Base-by-base conservation (phyloP, 2,888 invertebrate genomes). In the Gastracanthus pulcherrimus region DNA sequence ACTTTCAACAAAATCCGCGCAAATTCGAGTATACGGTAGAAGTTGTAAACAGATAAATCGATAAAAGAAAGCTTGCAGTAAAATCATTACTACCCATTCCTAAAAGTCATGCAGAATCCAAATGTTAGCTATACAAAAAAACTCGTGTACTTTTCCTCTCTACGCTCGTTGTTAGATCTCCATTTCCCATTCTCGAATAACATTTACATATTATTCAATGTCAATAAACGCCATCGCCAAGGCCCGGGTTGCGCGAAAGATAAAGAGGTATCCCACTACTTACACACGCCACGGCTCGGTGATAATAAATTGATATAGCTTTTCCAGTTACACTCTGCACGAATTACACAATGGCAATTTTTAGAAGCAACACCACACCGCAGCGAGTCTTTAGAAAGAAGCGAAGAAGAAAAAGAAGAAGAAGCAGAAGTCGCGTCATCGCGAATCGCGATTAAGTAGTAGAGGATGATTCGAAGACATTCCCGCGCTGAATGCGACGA, bases 241-340 rank as follows among this genome's bases (percentile, higher is more conserved):
- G 60, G 45, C 7, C 34, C 1, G 34, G n/a, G n/a, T n/a, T 1
- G 7, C 16, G 19, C 55, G 26, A 19, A 34, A 45, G 19, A 51
- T 41, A 34, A 29, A 26, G 5, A 64, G n/a, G 23, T 26, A 31
- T n/a, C n/a, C n/a, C n/a, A n/a, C n/a, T n/a, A n/a, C n/a, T n/a
- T n/a, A 19, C n/a, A 11, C 16, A n/a, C 45, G 19, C 29, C 6
- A 16, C 26, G 48, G n/a, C n/a, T 2, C 16, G 23, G 23, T 36
- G 70, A 78, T 78, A 78, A 64, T 71, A 29, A 31, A 51, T 71
- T 51, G 78, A 78, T 71, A 78, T 3, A 23, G 78, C 71, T 67
- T 69, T 69, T 58, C 45, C 76, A 23, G 31, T 6, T 38, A 19
- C 29, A 34, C n/a, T n/a, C n/a, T n/a, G 36, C 29, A 41, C 31